Base-by-base conservation (phyloP, 2,888 invertebrate genomes). In the Poecilus cupreus region DNA sequence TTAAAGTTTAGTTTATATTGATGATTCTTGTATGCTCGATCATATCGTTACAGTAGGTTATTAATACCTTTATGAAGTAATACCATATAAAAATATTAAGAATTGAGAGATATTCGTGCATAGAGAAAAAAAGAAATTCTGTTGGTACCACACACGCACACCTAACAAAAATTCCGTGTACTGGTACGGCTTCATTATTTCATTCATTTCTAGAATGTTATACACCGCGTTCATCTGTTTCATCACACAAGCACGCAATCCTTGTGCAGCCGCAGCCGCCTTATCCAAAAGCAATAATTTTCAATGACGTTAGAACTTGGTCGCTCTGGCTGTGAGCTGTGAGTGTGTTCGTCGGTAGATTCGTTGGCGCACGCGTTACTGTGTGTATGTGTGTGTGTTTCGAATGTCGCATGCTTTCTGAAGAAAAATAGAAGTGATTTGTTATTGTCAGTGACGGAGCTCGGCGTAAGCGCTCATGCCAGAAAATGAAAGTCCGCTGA, bases 401-500 rank as follows among this genome's bases (percentile, higher is more conserved):
- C 81, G 81, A 81, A 81, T 81, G 81, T 81, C 81, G 75, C 81
- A 81, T 81, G 81, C 75, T 81, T 72, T 81, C 82, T 82, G 83
- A 84, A 87, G 87, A 88, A 87, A 88, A 87, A 88, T 88, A 85
- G 83, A 80, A 77, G 83, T 85, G 86, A 88, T 88, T 87, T 87
- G 84, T 88, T 87, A 87, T 85, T 87, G 88, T 87, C 88, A 86
- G 75, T 75, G 74, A 57, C 57, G 60, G 75, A 60, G 75, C 81
- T 60, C 85, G 85, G 83, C 84, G 86, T 85, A 86, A 74, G 86
- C 87, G 87, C 87, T 87, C 86, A 87, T 86, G 86, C 87, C 86
- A 87, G 87, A 88, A 88, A 88, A 88, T 88, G 87, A 88, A 88
- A 87, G 87, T 87, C 87, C 86, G 70, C 82, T 88, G 87, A 88